Conservation (phyloP, 1,140 invertebrate genomes). For the Carposina sasakii region DNA sequence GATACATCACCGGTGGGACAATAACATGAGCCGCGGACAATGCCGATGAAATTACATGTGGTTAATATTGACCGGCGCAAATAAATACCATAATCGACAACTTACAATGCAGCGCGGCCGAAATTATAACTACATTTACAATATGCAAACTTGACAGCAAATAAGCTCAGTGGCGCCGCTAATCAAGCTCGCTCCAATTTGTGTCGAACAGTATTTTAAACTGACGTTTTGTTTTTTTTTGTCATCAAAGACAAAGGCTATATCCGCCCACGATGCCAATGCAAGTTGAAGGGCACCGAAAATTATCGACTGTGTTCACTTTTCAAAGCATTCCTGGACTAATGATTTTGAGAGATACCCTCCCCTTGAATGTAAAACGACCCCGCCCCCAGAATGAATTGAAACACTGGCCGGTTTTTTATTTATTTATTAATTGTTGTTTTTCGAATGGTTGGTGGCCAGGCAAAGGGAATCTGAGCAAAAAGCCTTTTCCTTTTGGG, state of each 20-base stretch:
- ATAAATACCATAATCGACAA: too few species aligned
- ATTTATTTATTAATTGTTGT: conserved; percentile 64
- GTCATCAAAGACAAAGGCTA: conserved; percentile 58
- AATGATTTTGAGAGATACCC: conserved; percentile 66
- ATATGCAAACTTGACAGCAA: too few species aligned
- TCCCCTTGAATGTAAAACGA: conserved; percentile 69
- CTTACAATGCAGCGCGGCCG: too few species aligned
- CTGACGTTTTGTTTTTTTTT: conserved; percentile 57
- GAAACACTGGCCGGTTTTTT: conserved; percentile 59
- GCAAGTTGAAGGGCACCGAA: conserved; percentile 46
- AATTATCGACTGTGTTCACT: conserved; percentile 50
- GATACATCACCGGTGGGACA: conserved; percentile 46
- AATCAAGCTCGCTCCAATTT: too few species aligned
- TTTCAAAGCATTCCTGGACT: conserved; percentile 59
- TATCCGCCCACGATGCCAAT: conserved; percentile 55
- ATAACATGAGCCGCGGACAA: conserved; percentile 41
- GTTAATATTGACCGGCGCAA: conserved; percentile 35
- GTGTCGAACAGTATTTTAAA: too few species aligned
- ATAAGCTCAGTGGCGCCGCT: too few species aligned
- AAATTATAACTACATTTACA: too few species aligned
- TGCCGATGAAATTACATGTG: conserved; percentile 47
- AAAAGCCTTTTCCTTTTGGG: conserved; percentile 33
- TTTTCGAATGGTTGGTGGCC: conserved; percentile 53
- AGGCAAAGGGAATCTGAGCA: conserved; percentile 18
- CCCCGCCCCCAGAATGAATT: conserved; percentile 64